Conservation (phyloP, 92 coral and sea anemone genomes). For the Muricea muricata region DNA sequence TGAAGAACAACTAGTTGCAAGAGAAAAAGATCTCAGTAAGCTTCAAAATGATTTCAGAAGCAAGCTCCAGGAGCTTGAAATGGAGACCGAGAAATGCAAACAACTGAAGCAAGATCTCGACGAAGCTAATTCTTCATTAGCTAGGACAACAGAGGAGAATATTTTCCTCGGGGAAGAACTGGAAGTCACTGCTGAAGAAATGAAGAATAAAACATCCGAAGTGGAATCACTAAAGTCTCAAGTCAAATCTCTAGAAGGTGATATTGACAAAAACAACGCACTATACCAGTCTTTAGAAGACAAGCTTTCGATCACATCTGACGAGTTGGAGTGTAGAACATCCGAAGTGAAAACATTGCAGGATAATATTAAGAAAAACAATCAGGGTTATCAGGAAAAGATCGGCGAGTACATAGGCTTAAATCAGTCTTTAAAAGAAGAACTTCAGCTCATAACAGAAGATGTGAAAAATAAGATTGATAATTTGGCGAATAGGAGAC, state of each 20-base stretch:
- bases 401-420: neutral
- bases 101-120: neutral
- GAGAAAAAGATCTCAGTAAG: neutral
- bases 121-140: neutral
- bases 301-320: neutral
- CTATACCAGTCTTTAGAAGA: conserved; percentile 9
- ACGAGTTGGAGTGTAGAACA: neutral
- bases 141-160: conserved; percentile 12
- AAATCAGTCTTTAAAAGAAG: neutral
- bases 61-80: neutral
- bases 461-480: conserved; percentile 3
- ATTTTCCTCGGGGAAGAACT: conserved; percentile 26
- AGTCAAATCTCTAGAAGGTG: neutral
- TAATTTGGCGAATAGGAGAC: neutral
- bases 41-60: neutral
- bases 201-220: conserved; percentile 1
- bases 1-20: conserved; percentile 23
- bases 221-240: neutral
- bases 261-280: neutral
- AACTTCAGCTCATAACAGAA: neutral
- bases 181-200: conserved; percentile 32
- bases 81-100: neutral
- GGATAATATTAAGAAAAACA: neutral
- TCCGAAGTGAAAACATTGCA: neutral
- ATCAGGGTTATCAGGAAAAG: neutral